Conservation (phyloP, 2,113 vertebrate species). For the Plectropomus leopardus region DNA sequence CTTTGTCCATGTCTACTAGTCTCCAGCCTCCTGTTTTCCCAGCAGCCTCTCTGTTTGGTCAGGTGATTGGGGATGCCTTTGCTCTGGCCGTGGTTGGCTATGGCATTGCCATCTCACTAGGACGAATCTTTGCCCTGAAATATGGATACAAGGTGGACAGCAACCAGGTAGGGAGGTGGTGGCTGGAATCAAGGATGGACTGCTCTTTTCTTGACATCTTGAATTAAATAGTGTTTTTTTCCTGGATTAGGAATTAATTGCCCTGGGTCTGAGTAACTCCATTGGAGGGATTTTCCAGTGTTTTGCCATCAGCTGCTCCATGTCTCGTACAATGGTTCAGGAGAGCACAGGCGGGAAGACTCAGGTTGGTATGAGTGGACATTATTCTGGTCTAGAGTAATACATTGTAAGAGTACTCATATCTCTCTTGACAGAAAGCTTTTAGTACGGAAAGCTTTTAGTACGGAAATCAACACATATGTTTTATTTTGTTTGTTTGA, state of each 20-base stretch:
- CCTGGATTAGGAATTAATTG: conserved; percentile 90
- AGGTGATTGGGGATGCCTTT: conserved; percentile 91
- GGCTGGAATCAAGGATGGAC: not conserved
- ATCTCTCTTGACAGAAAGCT: not conserved
- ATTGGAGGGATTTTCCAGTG: conserved; percentile 93
- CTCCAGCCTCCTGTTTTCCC: conserved; percentile 87
- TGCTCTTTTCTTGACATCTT: not conserved
- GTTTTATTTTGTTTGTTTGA: too few relatives aligned
- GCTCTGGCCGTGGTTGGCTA: conserved; percentile 94
- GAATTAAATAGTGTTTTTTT: not conserved
- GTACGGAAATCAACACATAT: too few relatives aligned
- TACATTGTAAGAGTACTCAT: not conserved
- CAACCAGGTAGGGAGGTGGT: conserved; percentile 89
- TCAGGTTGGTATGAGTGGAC: conserved; percentile 85
- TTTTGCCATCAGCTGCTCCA: conserved; percentile 94
- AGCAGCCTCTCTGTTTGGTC: conserved; percentile 75
- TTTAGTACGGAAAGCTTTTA: too few relatives aligned
- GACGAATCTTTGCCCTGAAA: conserved; percentile 94
- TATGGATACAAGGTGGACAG: conserved; percentile 97
- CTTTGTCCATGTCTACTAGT: conserved; percentile 75
- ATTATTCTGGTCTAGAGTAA: not conserved
- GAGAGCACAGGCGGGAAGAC: conserved; percentile 92
- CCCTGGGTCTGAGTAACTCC: conserved; percentile 91
- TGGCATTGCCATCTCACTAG: conserved; percentile 94
- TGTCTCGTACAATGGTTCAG: conserved; percentile 95